Base-by-base conservation (phyloP, 2,888 invertebrate species). In the Candidula unifasciata region DNA sequence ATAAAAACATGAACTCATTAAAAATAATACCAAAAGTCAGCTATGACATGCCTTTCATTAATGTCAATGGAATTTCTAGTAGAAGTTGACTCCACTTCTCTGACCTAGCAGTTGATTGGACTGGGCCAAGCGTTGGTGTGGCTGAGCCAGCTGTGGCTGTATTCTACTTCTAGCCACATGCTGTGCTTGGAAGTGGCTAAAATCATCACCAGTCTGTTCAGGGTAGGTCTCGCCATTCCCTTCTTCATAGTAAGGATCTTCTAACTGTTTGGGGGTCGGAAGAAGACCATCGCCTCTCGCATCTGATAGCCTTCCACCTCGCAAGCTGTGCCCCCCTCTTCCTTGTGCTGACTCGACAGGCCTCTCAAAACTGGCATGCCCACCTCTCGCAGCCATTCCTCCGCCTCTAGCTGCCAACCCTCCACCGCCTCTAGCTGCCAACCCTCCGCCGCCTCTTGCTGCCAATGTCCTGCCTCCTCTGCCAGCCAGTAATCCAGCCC, bases 31-130 rank as follows among this genome's bases (percentile, higher is more conserved):
- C 6, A 13, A 10, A 44, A 44, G 44, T 44, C 44, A 44, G 13
- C 44, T 44, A 44, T 44, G 44, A 44, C 44, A 44, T 44, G 8
- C 44, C 44, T n/a, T 10, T 44, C 44, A 1, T 44, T 13, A 44
- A 44, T 44, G 44, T 44, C 13, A 13, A 13, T 6, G n/a, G n/a
- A 60, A 16, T 60, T 0, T 24, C 21, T 30, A 74, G 74, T 18
- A 74, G 54, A 74, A 74, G 33, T 74, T 74, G 0, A 74, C 74
- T 66, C 69, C 69, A 69, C 33, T 33, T 16, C 69, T 69, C 35
- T 69, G 69, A 1, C 69, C 35, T 16, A 69, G 13, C 33, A 33
- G 33, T 18, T 33, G 33, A 35, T 24, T 44, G 18, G 13, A 6
- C 44, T 44, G 44, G 44, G 33, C 16, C 74, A 74, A 33, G 13